Evolutionary conservation across 92 coral and sea anemone genomes (phyloP), one percentile per base, ranked within the genome.

Genomic region (Pocillopora grandis): DNA sequence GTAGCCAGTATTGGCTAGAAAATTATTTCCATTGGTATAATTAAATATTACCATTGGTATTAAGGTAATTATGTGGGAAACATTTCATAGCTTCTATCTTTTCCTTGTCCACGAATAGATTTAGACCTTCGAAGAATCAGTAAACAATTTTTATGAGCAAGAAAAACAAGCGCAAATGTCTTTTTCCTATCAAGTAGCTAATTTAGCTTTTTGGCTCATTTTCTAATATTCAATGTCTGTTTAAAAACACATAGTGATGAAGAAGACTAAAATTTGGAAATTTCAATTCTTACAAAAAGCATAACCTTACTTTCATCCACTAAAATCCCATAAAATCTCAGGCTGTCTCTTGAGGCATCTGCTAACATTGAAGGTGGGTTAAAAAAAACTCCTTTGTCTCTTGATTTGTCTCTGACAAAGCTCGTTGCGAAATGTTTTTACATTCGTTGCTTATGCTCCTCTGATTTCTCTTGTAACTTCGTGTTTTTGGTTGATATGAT

Each of bases 351-450:
- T 57, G 79, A 66, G 71, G 76, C 73, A 85, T 70, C 92, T 56
- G 92, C 88, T 64, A 68, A 76, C 60, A 72, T 87, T 63, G 72
- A 83, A 36, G 89, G 91, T 88, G 71, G 76, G 72, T 81, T 36
- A 60, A 49, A 66, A 21, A 0, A 33, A 76, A 14, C 35, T 18
- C 60, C 31, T 35, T 9, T 1, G 48, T 19, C 23, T 75, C 78
- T 10, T 57, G 6, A 10, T 56, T 75, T 75, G 61, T 20, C 42
- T 10, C 1, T 31, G 1, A 58, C 3, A 9, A 5, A 37, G 27
- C 59, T 18, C 58, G 57, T 31, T 18, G 21, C 21, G 64, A 74
- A 11, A 74, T 19, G 5, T 74, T 55, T 23, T 23, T 23, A 23
- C 33, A 12, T 71, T 58, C 18, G 56, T 42, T 42, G 49, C 42